Evolutionary conservation across 2,888 invertebrate species (phyloP).

Genomic region (Agrochola macilenta): DNA sequence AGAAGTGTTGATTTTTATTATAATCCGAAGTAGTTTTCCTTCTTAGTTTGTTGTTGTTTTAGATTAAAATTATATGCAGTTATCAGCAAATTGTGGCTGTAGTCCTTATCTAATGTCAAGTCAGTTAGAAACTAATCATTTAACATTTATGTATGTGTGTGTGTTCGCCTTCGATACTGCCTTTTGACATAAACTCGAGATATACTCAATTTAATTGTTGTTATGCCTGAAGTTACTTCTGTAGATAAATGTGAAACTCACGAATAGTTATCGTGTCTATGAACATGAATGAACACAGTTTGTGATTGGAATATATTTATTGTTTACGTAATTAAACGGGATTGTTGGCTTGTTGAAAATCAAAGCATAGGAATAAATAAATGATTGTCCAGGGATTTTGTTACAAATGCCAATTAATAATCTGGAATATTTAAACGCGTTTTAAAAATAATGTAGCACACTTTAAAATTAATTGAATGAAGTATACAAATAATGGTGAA

Average conservation of each 20-base stretch:
- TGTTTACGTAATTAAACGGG: background rate
- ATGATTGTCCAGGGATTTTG: background rate
- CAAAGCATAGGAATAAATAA: background rate
- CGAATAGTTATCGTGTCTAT: constrained; percentile 4
- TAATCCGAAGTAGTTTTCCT: background rate
- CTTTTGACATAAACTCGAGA: constrained; percentile 26
- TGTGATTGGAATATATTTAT: constrained; percentile 13
- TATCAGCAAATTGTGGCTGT: background rate
- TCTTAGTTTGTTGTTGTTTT: background rate
- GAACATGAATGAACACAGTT: constrained; percentile 4
- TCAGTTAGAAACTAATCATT: constrained; percentile 10
- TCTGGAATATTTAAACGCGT: too few relatives aligned
- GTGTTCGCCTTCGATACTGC: background rate
- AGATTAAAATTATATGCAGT: background rate
- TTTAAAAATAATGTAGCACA: too few relatives aligned
- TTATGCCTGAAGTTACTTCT: constrained; percentile 1
- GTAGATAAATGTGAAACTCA: constrained; percentile 11
- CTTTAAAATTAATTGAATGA: too few relatives aligned
- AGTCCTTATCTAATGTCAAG: constrained; percentile 3
- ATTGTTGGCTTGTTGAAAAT: background rate
- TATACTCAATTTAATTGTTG: constrained; percentile 34
- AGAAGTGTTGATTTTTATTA: background rate
- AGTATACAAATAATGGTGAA: too few relatives aligned
- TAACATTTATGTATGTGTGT: constrained; percentile 10
- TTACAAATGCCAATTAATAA: background rate